Conservation (phyloP, 1,140 invertebrate species). For the Drosophila persimilis region DNA sequence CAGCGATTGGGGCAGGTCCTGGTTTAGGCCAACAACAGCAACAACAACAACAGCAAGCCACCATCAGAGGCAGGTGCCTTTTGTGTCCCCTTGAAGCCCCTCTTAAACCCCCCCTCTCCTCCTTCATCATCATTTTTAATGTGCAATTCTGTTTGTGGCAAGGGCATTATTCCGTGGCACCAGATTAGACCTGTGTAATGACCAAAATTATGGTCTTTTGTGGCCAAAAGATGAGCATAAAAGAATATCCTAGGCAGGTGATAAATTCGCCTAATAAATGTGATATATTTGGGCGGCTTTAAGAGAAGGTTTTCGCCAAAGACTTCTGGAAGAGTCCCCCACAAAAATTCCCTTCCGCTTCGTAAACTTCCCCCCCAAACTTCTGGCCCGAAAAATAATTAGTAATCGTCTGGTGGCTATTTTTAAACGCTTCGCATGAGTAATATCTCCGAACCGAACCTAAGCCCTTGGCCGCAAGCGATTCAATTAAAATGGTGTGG, state of each 20-base stretch:
- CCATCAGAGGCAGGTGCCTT: constrained; percentile 21
- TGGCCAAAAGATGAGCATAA: not conserved
- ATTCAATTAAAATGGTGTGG: constrained; percentile 35
- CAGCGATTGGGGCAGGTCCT: constrained; percentile 21
- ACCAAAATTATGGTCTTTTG: constrained; percentile 9
- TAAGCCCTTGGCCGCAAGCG: constrained; percentile 1
- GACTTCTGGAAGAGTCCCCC: no score
- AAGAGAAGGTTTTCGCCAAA: no score
- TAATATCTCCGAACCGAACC: constrained; percentile 14
- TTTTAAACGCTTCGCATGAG: constrained; percentile 35
- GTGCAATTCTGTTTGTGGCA: constrained; percentile 58
- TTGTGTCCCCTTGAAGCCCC: not conserved
- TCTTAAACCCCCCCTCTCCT: constrained; percentile 23
- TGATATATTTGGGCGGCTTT: no score
- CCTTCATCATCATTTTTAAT: constrained; percentile 58
- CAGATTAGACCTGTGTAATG: constrained; percentile 30
- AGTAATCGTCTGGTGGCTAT: constrained; percentile 32
- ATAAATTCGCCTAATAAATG: no score
- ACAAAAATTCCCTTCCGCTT: not conserved
- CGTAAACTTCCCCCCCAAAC: not conserved
- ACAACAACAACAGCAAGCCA: constrained; percentile 4
- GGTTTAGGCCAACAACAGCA: constrained; percentile 12
- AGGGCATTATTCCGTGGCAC: constrained; percentile 15
- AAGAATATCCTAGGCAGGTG: no score
- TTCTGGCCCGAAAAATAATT: constrained; percentile 17